A percentile compares a stretch with the other conserved stretches of the same genome.
These are phyloP conservation scores for Amblyjoppa proteus DNA, from an alignment of 2,888 invertebrate genomes.

Conservation along the genomic window DNA sequence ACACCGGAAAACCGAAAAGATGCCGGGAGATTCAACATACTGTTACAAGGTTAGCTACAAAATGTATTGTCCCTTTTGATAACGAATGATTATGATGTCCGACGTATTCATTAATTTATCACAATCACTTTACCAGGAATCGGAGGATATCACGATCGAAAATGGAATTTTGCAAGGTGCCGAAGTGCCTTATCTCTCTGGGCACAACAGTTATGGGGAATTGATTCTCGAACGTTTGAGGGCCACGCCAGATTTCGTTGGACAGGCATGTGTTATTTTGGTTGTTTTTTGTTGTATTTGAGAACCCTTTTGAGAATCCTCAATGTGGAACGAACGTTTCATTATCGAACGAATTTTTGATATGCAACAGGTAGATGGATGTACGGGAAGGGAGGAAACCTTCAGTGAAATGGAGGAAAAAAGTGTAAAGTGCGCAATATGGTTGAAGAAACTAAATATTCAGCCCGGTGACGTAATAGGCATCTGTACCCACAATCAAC, in stretches of 20 bases:
- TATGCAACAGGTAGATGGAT: slow-evolving; percentile 2
- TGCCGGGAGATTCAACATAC: slow-evolving; percentile 55
- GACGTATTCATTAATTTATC: neutral
- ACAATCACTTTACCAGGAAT: slow-evolving; percentile 33
- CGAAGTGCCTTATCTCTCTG: slow-evolving; percentile 35
- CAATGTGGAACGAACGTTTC: neutral
- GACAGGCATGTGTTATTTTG: slow-evolving; percentile 70
- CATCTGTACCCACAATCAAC: slow-evolving; percentile 68
- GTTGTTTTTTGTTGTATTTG: neutral
- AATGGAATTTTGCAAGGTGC: slow-evolving; percentile 60
- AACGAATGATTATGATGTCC: neutral
- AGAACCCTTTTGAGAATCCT: neutral
- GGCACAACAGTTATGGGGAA: slow-evolving; percentile 67
- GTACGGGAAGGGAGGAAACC: slow-evolving; percentile 65
- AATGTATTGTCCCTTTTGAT: neutral
- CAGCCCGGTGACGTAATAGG: slow-evolving; percentile 66
- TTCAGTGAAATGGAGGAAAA: slow-evolving; percentile 62
- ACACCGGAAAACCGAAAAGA: slow-evolving; percentile 11
- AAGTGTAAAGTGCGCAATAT: slow-evolving; percentile 69
- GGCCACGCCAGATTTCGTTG: slow-evolving; percentile 61
- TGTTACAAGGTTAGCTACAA: slow-evolving; percentile 49
- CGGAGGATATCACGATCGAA: slow-evolving; percentile 56
- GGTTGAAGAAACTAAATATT: slow-evolving; percentile 68
- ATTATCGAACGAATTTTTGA: neutral
- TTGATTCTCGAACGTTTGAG: slow-evolving; percentile 69